Evolutionary conservation across 2,888 invertebrate genomes (phyloP).

Genomic region (Ceramica pisi): DNA sequence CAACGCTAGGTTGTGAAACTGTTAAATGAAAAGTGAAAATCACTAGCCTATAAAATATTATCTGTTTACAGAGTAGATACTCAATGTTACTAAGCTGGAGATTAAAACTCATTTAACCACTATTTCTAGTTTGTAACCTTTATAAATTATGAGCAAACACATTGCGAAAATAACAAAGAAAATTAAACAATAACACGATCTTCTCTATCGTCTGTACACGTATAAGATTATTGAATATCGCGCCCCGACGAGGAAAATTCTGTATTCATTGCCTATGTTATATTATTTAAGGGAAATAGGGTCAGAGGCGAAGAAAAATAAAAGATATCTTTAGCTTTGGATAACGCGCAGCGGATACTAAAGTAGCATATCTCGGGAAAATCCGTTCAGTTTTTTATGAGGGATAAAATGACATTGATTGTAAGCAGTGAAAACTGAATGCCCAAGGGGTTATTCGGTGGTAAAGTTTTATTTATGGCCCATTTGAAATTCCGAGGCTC

Average conservation of each 20-base stretch:
- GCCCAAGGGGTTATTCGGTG: not conserved
- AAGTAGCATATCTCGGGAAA: slow-evolving; percentile 34
- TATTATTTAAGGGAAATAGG: slow-evolving; percentile 79
- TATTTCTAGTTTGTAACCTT: not conserved
- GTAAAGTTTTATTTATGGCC: not conserved
- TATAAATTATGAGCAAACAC: slow-evolving; percentile 1
- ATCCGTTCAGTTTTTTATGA: slow-evolving; percentile 7
- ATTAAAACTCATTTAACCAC: not conserved
- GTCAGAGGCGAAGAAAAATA: slow-evolving; percentile 75
- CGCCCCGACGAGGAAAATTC: slow-evolving; percentile 67
- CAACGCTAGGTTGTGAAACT: no score
- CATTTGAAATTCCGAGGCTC: not conserved
- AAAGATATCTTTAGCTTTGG: slow-evolving; percentile 73
- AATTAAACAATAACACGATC: slow-evolving; percentile 58
- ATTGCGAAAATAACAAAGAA: slow-evolving; percentile 39
- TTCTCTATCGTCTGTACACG: slow-evolving; percentile 57
- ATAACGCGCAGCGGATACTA: slow-evolving; percentile 53
- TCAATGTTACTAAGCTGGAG: not conserved
- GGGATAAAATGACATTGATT: not conserved
- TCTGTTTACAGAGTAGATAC: not conserved
- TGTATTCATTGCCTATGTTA: slow-evolving; percentile 73
- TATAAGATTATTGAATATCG: slow-evolving; percentile 74
- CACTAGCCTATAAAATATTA: not conserved
- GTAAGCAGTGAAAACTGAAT: not conserved
- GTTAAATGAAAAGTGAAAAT: no score